Base-by-base conservation (phyloP, 2,888 invertebrate genomes). In the Furcula furcula region DNA sequence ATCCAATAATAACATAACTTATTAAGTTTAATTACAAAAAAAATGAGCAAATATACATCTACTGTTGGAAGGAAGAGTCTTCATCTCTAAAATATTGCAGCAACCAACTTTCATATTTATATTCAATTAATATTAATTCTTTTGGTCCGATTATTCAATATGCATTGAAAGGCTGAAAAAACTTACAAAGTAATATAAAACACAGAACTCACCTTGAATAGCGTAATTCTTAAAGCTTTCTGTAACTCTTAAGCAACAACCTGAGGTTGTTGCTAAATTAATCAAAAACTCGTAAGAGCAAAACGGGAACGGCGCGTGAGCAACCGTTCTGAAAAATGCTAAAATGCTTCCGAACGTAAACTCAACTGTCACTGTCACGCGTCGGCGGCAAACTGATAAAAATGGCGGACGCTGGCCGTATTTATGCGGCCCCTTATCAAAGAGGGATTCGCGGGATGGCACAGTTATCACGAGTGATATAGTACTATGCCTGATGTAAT, bases 141-240 rank as follows among this genome's bases (percentile, higher is more conserved):
- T n/a, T n/a, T n/a, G n/a, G n/a, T n/a, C n/a, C n/a, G n/a, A n/a
- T n/a, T n/a, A n/a, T n/a, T n/a, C n/a, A n/a, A n/a, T n/a, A n/a
- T n/a, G n/a, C n/a, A n/a, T n/a, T n/a, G n/a, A n/a, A n/a, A n/a
- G n/a, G n/a, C n/a, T n/a, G n/a, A n/a, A n/a, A n/a, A n/a, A n/a
- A n/a, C n/a, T n/a, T n/a, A n/a, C n/a, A n/a, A n/a, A n/a, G n/a
- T n/a, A n/a, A n/a, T n/a, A n/a, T 20, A 10, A 21, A 10, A 3
- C 9, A 21, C 10, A 1, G 25, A 45, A 73, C 89, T 82, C 67
- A 91, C 90, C 84, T 76, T 84, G 84, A 81, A 74, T 75, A 86
- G 85, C 86, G 91, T 80, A 91, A 91, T 91, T 91, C 91, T 91
- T 86, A 90, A 90, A 90, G 90, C 89, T 90, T 91, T 88, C 68